Evolutionary conservation across 2,113 vertebrate genomes (phyloP).

Genomic region (Choloepus hoffmanni): DNA sequence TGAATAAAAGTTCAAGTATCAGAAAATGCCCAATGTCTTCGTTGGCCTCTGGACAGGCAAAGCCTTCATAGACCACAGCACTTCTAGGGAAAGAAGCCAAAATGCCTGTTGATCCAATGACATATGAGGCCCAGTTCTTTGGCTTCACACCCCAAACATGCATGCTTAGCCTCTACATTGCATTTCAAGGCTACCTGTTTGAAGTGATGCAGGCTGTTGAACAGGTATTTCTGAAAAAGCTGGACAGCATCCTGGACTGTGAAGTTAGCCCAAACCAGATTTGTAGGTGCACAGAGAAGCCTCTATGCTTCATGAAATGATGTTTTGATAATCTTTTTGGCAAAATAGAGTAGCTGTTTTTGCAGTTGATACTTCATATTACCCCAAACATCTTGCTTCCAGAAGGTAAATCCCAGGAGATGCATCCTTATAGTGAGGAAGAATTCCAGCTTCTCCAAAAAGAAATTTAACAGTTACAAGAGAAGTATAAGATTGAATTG

Average conservation of each 20-base stretch:
- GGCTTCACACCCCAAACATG: slow-evolving; percentile 97
- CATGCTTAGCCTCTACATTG: slow-evolving; percentile 91
- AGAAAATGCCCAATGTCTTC: too few relatives aligned
- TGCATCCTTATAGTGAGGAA: slow-evolving; percentile 83
- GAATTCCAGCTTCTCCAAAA: slow-evolving; percentile 89
- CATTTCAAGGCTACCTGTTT: slow-evolving; percentile 94
- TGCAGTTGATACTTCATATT: slow-evolving; percentile 90
- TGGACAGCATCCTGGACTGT: slow-evolving; percentile 75
- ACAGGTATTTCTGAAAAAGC: slow-evolving; percentile 92
- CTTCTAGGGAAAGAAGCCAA: not conserved
- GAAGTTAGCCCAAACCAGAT: slow-evolving; percentile 81
- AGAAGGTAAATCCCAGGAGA: slow-evolving; percentile 89
- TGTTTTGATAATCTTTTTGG: slow-evolving; percentile 90
- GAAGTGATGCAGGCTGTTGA: slow-evolving; percentile 92
- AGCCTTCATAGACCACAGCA: too few relatives aligned
- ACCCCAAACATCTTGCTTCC: slow-evolving; percentile 92
- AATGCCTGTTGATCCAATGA: slow-evolving; percentile 89
- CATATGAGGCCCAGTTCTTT: slow-evolving; percentile 96
- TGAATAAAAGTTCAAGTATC: too few relatives aligned
- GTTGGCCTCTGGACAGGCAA: too few relatives aligned
- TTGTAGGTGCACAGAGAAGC: slow-evolving; percentile 91
- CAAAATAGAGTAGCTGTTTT: slow-evolving; percentile 91
- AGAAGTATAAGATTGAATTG: slow-evolving; percentile 88
- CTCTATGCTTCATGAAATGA: slow-evolving; percentile 90
- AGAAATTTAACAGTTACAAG: slow-evolving; percentile 87